A percentile compares a stretch with the other conserved stretches of the same genome.
Conservation (phyloP, 2,888 invertebrate genomes). For the Polydrusus cervinus region DNA sequence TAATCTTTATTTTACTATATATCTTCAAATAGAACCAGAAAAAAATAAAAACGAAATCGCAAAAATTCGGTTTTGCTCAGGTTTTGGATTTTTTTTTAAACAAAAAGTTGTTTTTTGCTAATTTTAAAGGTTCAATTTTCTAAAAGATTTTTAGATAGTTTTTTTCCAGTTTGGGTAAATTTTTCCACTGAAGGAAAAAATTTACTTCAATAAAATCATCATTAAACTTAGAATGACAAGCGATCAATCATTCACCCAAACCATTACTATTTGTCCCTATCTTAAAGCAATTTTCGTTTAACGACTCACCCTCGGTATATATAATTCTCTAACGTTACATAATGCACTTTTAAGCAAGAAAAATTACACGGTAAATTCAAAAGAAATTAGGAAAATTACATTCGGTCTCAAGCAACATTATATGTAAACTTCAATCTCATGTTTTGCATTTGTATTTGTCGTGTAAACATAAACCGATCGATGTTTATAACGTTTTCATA, state of each 20-base stretch:
- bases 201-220: background rate
- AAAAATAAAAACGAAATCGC: no score
- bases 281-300: background rate
- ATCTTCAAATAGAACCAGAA: no score
- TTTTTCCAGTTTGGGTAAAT: no score
- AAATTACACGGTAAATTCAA: background rate
- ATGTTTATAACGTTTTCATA: conserved; percentile 66
- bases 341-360: conserved; percentile 12
- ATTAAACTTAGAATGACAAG: background rate
- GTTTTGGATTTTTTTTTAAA: no score
- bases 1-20: no score
- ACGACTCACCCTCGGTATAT: background rate
- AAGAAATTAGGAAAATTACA: background rate
- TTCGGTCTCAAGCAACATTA: background rate
- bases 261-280: background rate
- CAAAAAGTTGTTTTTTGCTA: no score
- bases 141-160: no score
- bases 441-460: conserved; percentile 62
- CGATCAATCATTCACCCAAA: background rate
- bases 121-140: no score
- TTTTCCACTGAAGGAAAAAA: background rate
- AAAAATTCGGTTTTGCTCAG: no score
- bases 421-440: conserved; percentile 12
- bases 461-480: conserved; percentile 66
- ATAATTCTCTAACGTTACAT: background rate